These are phyloP conservation scores for Bombyx huttoni DNA, from an alignment of 2,888 invertebrate species.

Conservation along the genomic window DNA sequence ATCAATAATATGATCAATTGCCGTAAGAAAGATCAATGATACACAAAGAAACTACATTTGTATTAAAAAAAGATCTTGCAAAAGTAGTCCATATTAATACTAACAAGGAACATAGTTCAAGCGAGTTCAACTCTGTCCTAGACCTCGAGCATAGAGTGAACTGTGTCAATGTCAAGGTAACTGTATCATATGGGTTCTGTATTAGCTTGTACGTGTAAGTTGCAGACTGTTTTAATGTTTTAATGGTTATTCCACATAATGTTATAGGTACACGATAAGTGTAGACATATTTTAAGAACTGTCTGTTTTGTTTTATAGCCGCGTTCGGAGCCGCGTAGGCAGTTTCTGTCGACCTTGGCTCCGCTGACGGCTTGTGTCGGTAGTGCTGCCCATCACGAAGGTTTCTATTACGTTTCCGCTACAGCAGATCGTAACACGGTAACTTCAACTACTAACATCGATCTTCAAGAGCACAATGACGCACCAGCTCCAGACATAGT, in stretches of 20 bases:
- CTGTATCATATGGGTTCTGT: not conserved
- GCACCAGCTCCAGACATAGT: slow-evolving; percentile 83
- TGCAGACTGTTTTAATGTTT: too few species aligned
- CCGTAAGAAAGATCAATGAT: not conserved
- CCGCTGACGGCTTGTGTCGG: slow-evolving; percentile 85
- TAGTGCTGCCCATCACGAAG: slow-evolving; percentile 58
- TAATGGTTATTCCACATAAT: too few species aligned
- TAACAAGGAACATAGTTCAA: not conserved
- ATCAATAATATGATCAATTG: not conserved
- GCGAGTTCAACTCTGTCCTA: not conserved
- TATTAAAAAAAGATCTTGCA: not conserved
- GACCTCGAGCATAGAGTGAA: not conserved
- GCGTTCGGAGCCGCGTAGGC: slow-evolving; percentile 77
- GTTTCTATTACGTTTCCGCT: slow-evolving; percentile 63
- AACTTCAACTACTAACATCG: slow-evolving; percentile 73
- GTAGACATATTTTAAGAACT: too few species aligned
- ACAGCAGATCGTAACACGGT: slow-evolving; percentile 74
- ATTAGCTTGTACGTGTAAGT: not conserved
- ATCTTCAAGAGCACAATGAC: slow-evolving; percentile 68
- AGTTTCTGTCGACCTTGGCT: slow-evolving; percentile 84
- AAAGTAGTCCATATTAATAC: not conserved
- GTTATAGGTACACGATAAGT: too few species aligned
- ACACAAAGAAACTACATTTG: not conserved
- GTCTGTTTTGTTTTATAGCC: slow-evolving; percentile 26
- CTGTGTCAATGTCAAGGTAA: not conserved